Percentiles rank a stretch among this genome's conserved stretches.
phyloP scores from a whole-genome alignment of 2,888 invertebrate genomes.

The Trichacis sp. region DNA sequence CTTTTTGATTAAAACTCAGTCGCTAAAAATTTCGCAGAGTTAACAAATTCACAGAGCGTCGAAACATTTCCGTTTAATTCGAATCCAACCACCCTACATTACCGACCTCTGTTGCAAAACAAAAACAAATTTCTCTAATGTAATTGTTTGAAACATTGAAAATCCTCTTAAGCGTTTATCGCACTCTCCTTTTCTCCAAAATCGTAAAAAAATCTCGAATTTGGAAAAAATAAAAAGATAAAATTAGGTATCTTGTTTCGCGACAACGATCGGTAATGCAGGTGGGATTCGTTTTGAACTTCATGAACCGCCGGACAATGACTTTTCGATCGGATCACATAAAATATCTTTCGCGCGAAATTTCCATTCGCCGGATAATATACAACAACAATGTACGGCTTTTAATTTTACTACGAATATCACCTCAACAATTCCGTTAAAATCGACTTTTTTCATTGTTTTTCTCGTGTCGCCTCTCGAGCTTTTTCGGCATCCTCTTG shows the following conservation, averaged over 20 bases:
- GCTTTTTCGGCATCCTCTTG: conserved; percentile 50
- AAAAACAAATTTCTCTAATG: too few species aligned
- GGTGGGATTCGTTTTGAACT: too few species aligned
- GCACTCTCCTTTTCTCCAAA: too few species aligned
- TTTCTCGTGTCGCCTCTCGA: conserved; percentile 27
- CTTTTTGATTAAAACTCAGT: neutral
- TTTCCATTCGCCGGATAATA: conserved; percentile 25
- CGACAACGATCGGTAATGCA: too few species aligned
- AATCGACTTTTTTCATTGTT: neutral
- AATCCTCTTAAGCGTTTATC: too few species aligned
- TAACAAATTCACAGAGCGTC: neutral
- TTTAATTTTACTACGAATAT: conserved; percentile 34
- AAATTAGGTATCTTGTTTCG: too few species aligned
- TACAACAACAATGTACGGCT: conserved; percentile 41
- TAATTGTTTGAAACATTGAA: too few species aligned
- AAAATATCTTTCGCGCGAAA: neutral
- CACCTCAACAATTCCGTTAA: conserved; percentile 18
- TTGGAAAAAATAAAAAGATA: too few species aligned
- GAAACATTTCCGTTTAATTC: neutral
- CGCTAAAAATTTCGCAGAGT: neutral
- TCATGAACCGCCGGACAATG: conserved; percentile 2
- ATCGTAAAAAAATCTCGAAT: too few species aligned
- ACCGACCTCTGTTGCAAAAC: too few species aligned
- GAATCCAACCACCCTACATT: too few species aligned
- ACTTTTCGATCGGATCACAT: conserved; percentile 4